Percentiles rank a stretch among this genome's conserved stretches.
phyloP scores from a whole-genome alignment of 53 echinoderm and acorn worm genomes.

The Paelopatides confundens region DNA sequence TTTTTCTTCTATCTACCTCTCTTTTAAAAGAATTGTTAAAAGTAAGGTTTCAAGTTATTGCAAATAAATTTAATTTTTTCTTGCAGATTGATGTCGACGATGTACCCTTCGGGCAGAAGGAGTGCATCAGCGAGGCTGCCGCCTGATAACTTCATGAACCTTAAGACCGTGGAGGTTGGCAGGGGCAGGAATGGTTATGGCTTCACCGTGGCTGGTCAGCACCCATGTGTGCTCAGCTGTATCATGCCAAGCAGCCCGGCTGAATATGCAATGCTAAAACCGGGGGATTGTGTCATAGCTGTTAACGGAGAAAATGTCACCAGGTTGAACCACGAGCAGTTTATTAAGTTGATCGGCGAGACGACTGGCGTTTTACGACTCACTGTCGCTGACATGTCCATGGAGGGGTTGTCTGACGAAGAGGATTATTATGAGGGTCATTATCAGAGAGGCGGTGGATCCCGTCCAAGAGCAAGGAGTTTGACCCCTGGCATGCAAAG shows the following conservation, averaged over 20 bases:
- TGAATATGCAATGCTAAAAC: conserved; percentile 83
- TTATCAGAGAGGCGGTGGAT: not conserved
- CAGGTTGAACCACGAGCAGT: conserved; percentile 86
- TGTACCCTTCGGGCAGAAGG: conserved; percentile 35
- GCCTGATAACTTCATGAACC: conserved; percentile 69
- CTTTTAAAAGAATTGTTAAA: no score
- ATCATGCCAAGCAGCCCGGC: conserved; percentile 93
- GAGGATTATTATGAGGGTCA: conserved; percentile 58
- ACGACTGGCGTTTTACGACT: conserved; percentile 85
- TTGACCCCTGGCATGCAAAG: conserved; percentile 71
- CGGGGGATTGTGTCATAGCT: conserved; percentile 92
- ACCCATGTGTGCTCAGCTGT: conserved; percentile 88
- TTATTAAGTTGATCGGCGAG: conserved; percentile 93
- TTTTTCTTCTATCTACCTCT: no score
- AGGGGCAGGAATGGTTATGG: conserved; percentile 93
- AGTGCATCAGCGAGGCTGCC: conserved; percentile 56
- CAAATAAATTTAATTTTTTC: not conserved
- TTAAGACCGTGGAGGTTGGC: conserved; percentile 97
- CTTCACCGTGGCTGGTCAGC: conserved; percentile 93
- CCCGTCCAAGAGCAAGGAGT: conserved; percentile 74
- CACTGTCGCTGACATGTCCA: conserved; percentile 84
- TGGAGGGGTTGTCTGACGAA: conserved; percentile 84
- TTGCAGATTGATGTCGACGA: not conserved
- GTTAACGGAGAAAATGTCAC: conserved; percentile 97
- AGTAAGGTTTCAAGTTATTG: no score